Conservation (phyloP, 2,888 invertebrate genomes). For the Acronicta leporina region DNA sequence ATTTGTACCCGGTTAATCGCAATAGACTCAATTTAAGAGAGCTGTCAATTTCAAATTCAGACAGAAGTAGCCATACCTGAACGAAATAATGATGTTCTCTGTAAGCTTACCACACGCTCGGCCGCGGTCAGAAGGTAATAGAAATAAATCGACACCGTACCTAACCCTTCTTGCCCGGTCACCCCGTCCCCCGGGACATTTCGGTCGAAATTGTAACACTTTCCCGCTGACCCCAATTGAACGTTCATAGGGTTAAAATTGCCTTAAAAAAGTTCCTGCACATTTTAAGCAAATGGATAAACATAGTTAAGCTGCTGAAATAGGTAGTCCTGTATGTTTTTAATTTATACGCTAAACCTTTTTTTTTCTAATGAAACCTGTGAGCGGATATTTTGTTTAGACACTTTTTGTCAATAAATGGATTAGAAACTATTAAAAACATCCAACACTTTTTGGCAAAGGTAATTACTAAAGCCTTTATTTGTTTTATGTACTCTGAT, state of each 20-base stretch:
- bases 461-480: no score
- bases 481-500: no score
- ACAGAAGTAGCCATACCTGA: background rate
- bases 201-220: conserved; percentile 57
- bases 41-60: no score
- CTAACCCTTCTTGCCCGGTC: conserved; percentile 54
- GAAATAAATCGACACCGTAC: conserved; percentile 59
- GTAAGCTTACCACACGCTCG: conserved; percentile 30
- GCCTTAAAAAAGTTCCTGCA: conserved; percentile 45
- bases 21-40: no score
- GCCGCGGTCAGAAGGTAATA: conserved; percentile 55
- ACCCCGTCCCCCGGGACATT: conserved; percentile 44
- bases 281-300: conserved; percentile 15
- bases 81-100: conserved; percentile 43
- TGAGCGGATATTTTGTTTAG: no score
- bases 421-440: no score
- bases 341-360: no score
- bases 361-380: no score
- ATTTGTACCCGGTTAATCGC: no score
- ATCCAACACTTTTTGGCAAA: background rate
- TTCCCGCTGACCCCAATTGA: conserved; percentile 64
- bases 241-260: conserved; percentile 67
- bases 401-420: no score
- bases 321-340: no score
- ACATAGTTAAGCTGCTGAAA: no score